Base-by-base conservation (phyloP, 2,888 invertebrate genomes). In the Pyrocoelia pectoralis region DNA sequence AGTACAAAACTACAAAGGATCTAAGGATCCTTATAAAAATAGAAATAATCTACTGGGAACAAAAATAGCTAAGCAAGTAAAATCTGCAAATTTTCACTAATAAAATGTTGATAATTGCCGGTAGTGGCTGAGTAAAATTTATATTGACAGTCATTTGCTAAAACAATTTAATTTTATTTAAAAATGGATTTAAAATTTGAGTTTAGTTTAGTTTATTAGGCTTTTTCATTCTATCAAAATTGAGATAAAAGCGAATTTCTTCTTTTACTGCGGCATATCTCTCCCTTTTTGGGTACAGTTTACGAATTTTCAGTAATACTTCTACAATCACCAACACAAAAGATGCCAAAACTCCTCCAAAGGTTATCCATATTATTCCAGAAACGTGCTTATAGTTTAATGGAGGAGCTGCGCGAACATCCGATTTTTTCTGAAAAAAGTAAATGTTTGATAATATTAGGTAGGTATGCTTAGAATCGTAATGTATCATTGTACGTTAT, bases 331-430 rank as follows among this genome's bases (percentile, higher is more conserved):
- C 89, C 40, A 89, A 85, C 28, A 89, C 73, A 18, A 87, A 82
- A 0, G 91, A 89, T 68, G 89, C 72, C 0, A 80, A 82, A 24
- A 88, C 86, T 0, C 92, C 92, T 1, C 84, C 85, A 0, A 86
- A 85, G 1, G 93, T 84, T 0, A 93, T 90, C 49, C 91, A 86
- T 79, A 93, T 93, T 1, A 93, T 91, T 13, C 93, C 93, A 52
- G 91, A 90, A 0, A 93, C 90, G 77, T 95, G 93, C 18, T 89
- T 88, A 62, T 95, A 80, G 5, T 88, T 89, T 55, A 93, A 65
- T 9, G 74, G 70, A 52, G 70, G 71, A 0, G 74, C 74, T 56
- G 68, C 73, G 29, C 9, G 8, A 9, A 19, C 46, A 8, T 5
- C 1, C 1, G 29, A 13, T 52, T 17, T 33, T 29, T 52, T 52